Base-by-base conservation (phyloP, 2,888 invertebrate genomes). In the Drosophila flavopinicola region DNA sequence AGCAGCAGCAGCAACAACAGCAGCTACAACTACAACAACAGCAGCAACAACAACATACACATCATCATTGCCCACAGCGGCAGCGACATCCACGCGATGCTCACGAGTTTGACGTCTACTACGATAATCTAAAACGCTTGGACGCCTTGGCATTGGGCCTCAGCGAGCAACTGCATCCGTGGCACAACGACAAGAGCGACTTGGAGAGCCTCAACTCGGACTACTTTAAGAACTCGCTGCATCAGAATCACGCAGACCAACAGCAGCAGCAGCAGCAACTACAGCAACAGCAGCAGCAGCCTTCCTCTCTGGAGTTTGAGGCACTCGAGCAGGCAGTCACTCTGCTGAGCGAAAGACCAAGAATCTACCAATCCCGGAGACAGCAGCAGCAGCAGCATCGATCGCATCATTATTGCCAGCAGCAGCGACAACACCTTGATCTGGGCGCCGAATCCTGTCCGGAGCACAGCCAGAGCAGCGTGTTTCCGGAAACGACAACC, bases 171-270 rank as follows among this genome's bases (percentile, higher is more conserved):
- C 58, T 90, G 73, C 89, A 90, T 74, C 90, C 90, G 49, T 90
- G 90, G 90, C 90, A 90, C 61, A 91, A 89, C 80, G 91, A 91
- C 75, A 91, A 90, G 77, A 91, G 91, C 69, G 91, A 91, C 71
- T 90, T 91, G 79, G 91, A 91, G 71, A 91, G 91, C 64, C 82
- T 91, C 17, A 91, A 91, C 63, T 91, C 91, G 9, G 91, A 91
- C 45, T 91, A 91, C 61, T 91, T 91, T 57, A 90, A 91, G 71
- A 90, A 91, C 45, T 91, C 91, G 2, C 65, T 90, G 61, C 91
- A 91, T 65, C 91, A 91, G 68, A 84, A 71, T 13, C 88, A 88
- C 44, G 68, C 83, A 5, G 69, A 75, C 3, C 39, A 80, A 20
- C 87, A 82, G 29, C 54, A 48, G 20, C 59, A 60, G n/a, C 67